Percentiles rank a stretch among this genome's conserved stretches.
Evolutionary conservation across 2,797 vertebrate genomes (phyloP).

Genomic region (Tadarida brasiliensis): DNA sequence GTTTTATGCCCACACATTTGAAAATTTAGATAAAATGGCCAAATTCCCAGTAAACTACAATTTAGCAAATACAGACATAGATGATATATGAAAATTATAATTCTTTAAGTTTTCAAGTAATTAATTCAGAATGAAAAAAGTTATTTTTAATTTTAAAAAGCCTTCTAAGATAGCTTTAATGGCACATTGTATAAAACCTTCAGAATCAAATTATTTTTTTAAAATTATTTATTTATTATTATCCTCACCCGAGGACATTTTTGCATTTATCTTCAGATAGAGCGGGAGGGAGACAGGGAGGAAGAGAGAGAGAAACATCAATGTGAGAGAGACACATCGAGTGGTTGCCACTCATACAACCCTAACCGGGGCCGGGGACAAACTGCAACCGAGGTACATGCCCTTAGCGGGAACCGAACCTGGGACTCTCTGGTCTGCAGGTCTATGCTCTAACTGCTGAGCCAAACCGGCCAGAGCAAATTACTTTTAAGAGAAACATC

Average conservation of each 20-base stretch:
- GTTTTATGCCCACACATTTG: neutral
- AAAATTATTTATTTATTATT: too few relatives aligned
- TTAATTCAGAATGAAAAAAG: neutral
- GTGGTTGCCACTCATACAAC: too few relatives aligned
- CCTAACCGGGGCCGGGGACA: too few relatives aligned
- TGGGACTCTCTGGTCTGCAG: too few relatives aligned
- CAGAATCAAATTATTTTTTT: neutral
- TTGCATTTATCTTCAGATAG: too few relatives aligned
- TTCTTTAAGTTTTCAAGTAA: neutral
- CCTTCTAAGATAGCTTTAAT: neutral
- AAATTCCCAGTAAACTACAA: neutral
- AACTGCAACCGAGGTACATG: too few relatives aligned
- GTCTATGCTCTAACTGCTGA: too few relatives aligned
- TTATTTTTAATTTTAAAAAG: neutral
- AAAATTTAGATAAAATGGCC: neutral
- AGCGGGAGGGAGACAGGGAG: too few relatives aligned
- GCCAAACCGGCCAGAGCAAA: neutral
- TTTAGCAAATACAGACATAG: neutral
- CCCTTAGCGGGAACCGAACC: too few relatives aligned
- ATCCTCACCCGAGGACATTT: too few relatives aligned
- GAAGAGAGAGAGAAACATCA: too few relatives aligned
- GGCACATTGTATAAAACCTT: slow-evolving; percentile 11
- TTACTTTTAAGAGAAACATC: neutral
- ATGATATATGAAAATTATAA: neutral
- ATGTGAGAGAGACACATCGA: too few relatives aligned